Evolutionary conservation across 1,140 invertebrate genomes (phyloP).

Genomic region (Lepidotrigona ventralis): DNA sequence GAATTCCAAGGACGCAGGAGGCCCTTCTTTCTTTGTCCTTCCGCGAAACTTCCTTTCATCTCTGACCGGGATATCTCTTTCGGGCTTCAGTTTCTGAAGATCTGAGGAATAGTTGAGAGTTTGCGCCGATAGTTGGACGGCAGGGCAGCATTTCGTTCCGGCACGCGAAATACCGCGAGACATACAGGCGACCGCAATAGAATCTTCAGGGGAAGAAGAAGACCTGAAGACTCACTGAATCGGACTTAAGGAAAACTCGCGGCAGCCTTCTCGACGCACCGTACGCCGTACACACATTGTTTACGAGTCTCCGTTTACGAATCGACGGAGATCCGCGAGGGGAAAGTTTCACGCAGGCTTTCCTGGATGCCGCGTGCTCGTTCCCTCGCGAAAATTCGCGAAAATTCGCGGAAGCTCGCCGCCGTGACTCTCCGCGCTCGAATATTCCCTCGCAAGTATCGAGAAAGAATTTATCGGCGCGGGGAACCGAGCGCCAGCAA

Average conservation of each 20-base stretch:
- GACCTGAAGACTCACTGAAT: background rate
- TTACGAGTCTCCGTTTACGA: constrained; percentile 34
- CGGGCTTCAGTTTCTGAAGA: constrained; percentile 56
- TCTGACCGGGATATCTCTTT: constrained; percentile 20
- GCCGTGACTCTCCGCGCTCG: background rate
- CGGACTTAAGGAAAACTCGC: background rate
- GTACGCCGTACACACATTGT: constrained; percentile 13
- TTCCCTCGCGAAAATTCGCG: constrained; percentile 12
- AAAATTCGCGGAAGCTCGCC: constrained; percentile 13
- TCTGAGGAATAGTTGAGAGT: constrained; percentile 78
- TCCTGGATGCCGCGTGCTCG: constrained; percentile 42
- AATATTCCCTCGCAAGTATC: constrained; percentile 8
- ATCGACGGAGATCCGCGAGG: constrained; percentile 9
- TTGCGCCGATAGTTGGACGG: constrained; percentile 44
- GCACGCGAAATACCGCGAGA: constrained; percentile 3
- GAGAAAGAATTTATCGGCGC: constrained; percentile 21
- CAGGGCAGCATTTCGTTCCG: constrained; percentile 26
- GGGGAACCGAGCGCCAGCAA: too few species aligned
- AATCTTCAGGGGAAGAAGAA: background rate
- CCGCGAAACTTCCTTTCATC: constrained; percentile 17
- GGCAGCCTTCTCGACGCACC: constrained; percentile 9
- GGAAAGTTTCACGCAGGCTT: constrained; percentile 19
- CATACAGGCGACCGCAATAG: background rate
- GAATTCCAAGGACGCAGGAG: constrained; percentile 65
- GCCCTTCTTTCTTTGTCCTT: constrained; percentile 26